These are phyloP conservation scores for Bedellia somnulentella DNA, from an alignment of 2,888 invertebrate species.

Conservation along the genomic window DNA sequence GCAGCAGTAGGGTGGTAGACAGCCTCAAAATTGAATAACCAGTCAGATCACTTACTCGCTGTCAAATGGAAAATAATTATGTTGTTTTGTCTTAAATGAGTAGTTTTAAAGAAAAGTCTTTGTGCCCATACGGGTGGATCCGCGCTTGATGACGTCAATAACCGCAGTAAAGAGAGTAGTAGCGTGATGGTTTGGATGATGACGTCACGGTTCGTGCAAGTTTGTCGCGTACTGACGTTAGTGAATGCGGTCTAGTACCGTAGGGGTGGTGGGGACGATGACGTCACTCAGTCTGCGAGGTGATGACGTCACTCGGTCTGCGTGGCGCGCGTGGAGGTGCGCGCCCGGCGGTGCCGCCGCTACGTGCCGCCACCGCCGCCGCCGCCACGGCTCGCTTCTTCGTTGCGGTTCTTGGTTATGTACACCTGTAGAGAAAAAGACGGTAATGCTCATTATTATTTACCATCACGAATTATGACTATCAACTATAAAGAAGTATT, in stretches of 20 bases:
- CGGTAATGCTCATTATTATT: not conserved
- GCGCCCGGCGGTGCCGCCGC: slow-evolving; percentile 32
- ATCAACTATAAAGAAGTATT: no score
- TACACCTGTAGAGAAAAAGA: slow-evolving; percentile 28
- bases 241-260: not conserved
- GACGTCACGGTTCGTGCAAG: no score
- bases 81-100: no score
- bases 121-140: not conserved
- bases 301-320: slow-evolving; percentile 21
- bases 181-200: no score
- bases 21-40: no score
- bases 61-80: no score
- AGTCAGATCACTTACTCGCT: no score
- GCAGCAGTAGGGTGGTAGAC: no score
- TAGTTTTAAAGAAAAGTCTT: no score
- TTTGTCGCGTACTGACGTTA: not conserved
- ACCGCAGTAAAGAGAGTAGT: no score
- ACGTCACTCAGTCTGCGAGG: not conserved
- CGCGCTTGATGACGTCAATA: not conserved
- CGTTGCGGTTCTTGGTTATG: slow-evolving; percentile 35
- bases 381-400: slow-evolving; percentile 12
- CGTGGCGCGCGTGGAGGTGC: slow-evolving; percentile 30
- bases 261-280: not conserved
- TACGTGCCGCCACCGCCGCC: slow-evolving; percentile 17
- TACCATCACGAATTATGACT: not conserved